Conservation (phyloP, 2,888 invertebrate genomes). For the Sepioteuthis lessoniana region DNA sequence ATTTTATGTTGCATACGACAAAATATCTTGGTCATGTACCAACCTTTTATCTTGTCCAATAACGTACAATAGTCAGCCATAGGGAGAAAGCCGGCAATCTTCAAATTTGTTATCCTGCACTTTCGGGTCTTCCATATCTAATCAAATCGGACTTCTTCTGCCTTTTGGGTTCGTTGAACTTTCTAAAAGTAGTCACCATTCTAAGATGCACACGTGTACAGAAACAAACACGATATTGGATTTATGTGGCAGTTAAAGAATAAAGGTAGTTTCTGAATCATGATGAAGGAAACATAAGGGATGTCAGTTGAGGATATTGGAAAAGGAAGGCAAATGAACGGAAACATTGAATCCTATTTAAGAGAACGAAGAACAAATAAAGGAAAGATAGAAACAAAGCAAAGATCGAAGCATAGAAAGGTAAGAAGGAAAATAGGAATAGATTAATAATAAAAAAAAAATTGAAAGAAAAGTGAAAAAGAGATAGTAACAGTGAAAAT, state of each 20-base stretch:
- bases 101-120: background rate
- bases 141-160: background rate
- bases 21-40: no score
- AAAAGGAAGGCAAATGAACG: background rate
- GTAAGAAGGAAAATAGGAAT: background rate
- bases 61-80: no score
- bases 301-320: background rate
- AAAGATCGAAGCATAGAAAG: no score
- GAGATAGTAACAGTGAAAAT: background rate
- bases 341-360: background rate
- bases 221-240: background rate
- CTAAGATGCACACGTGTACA: background rate
- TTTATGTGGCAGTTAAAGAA: background rate
- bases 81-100: no score
- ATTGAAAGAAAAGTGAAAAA: background rate
- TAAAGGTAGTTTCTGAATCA: background rate
- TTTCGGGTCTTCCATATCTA: background rate
- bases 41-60: no score
- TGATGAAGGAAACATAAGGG: background rate
- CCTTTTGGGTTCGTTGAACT: background rate
- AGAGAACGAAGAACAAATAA: no score
- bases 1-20: no score
- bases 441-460: background rate
- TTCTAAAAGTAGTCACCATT: background rate
- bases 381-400: no score